Base-by-base conservation (phyloP, 2,113 vertebrate genomes). In the Elanus axillaris region DNA sequence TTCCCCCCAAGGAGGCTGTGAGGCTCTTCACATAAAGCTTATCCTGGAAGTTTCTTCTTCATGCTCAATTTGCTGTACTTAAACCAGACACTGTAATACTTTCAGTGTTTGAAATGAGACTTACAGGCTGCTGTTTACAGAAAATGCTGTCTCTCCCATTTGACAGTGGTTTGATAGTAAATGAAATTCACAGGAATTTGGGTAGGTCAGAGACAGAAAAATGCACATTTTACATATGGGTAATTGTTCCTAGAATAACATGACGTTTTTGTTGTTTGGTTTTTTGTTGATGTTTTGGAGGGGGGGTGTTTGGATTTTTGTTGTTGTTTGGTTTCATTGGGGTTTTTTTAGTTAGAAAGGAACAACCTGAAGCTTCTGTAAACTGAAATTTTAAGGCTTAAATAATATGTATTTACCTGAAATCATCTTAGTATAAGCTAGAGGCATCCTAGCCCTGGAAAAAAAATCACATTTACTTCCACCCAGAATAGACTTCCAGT, bases 401-500 rank as follows among this genome's bases (percentile, higher is more conserved):
- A 96, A 75, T 85, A 83, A 50, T 66, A 67, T 5, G 6, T 50
- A 58, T 87, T 85, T 81, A 86, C 42, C 84, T 96, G 80, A 84
- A 85, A 89, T 86, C 45, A 88, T 15, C 10, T 77, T 62, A 69
- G n/a, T 47, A 74, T 68, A 79, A 89, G n/a, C 62, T 50, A 73
- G 26, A 71, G 71, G 56, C 48, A 62, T 87, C 25, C n/a, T 45
- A 76, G 75, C 15, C 62, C 48, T 89, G 32, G 77, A 77, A 68
- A 43, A 42, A 71, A 71, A 47, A 19, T 59, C 45, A 45, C 38
- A 19, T 42, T 2, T 73, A 86, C 60, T 85, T 92, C 63, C 67
- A 90, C 45, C 42, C 77, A 91, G 74, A 90, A 76, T 7, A 97
- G 80, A 86, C 20, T 94, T 96, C 91, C 95, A 95, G 92, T 93